These are phyloP conservation scores for Mormyrus proboscirostris DNA, from an alignment of 2,797 vertebrate species.

Conservation along the genomic window DNA sequence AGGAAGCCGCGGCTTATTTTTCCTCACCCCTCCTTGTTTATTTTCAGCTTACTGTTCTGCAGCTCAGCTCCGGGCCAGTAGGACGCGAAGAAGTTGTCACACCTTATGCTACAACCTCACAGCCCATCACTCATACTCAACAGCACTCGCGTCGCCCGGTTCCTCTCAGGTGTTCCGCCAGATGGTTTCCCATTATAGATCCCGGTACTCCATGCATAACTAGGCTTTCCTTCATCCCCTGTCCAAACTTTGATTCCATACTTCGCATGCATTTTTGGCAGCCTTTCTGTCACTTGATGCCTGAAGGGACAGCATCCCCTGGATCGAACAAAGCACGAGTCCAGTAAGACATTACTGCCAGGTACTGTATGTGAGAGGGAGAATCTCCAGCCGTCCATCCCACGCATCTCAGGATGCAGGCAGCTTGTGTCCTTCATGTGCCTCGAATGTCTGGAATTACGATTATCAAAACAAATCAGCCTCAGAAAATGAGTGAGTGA, in stretches of 20 bases:
- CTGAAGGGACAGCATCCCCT: not conserved
- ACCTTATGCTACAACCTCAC: not conserved
- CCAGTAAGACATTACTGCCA: not conserved
- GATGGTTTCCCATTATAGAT: slow-evolving; percentile 9
- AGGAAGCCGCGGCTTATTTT: not conserved
- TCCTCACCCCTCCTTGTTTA: not conserved
- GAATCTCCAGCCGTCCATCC: not conserved
- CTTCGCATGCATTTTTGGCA: not conserved
- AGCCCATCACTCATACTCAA: not conserved
- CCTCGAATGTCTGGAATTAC: not conserved
- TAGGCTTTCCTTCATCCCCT: not conserved
- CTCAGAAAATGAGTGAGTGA: not conserved
- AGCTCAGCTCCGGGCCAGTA: not conserved
- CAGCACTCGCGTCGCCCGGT: not conserved
- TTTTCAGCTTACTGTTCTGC: not conserved
- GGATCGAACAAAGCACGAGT: not conserved
- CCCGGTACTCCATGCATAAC: not conserved
- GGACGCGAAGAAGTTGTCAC: not conserved
- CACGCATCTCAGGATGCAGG: not conserved
- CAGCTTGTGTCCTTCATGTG: not conserved
- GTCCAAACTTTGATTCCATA: slow-evolving; percentile 2
- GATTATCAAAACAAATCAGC: not conserved
- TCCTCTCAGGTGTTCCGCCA: not conserved
- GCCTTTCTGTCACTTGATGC: not conserved
- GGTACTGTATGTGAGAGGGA: not conserved